Percentiles rank a stretch among this genome's conserved stretches.
phyloP scores from a whole-genome alignment of 2,797 vertebrate genomes.

The Notamacropus eugenii region DNA sequence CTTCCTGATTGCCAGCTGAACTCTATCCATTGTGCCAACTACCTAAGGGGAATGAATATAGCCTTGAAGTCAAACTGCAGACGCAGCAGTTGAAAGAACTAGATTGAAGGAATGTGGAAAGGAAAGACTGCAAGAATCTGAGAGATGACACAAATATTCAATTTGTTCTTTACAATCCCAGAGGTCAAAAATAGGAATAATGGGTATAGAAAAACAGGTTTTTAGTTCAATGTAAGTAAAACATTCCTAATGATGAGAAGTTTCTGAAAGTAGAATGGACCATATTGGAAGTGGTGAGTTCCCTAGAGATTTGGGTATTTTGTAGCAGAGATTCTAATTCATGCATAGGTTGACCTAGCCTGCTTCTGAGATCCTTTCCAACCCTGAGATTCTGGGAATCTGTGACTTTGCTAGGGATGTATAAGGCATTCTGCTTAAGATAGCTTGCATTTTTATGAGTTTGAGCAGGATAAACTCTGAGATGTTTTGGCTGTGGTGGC shows the following conservation, averaged over 20 bases:
- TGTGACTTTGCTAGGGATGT: not conserved
- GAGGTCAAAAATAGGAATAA: not conserved
- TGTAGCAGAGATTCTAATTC: not conserved
- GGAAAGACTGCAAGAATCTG: not conserved
- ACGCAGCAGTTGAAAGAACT: not conserved
- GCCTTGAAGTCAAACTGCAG: not conserved
- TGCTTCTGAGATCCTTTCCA: not conserved
- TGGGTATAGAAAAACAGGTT: not conserved
- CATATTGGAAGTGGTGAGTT: not conserved
- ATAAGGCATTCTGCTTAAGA: not conserved
- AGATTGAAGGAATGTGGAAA: not conserved
- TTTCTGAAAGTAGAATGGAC: not conserved
- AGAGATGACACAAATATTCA: not conserved
- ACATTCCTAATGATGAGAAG: not conserved
- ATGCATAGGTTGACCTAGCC: not conserved
- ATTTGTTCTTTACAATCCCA: not conserved
- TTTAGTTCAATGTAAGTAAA: not conserved
- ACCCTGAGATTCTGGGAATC: not conserved
- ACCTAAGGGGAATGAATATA: not conserved
- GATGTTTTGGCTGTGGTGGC: not conserved
- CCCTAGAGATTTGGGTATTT: not conserved
- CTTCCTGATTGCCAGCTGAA: not conserved
- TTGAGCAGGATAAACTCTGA: not conserved
- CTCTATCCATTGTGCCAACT: not conserved
- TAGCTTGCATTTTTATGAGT: not conserved